A percentile compares a stretch with the other conserved stretches of the same genome.
phyloP scores from a whole-genome alignment of 53 echinoderm and acorn worm genomes.

The Apostichopus leukothele region DNA sequence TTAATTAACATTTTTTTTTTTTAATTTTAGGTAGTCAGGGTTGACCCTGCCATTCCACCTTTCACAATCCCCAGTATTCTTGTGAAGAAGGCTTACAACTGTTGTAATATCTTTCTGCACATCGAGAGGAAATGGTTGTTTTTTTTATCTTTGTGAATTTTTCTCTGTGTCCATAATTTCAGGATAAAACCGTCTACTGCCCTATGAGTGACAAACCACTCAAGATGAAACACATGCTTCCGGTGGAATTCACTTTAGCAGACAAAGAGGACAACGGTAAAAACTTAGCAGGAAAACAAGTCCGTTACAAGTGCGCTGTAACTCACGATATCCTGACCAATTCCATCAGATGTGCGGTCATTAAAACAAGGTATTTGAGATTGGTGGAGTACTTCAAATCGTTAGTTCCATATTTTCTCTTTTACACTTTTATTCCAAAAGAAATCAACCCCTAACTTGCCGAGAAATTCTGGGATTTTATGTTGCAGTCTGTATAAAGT shows the following conservation, averaged over 20 bases:
- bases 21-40: too few species aligned
- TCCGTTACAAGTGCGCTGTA: conserved; percentile 91
- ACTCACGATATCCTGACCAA: conserved; percentile 90
- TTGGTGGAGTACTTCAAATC: too few species aligned
- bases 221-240: conserved; percentile 68
- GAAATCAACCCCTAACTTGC: too few species aligned
- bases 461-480: too few species aligned
- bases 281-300: conserved; percentile 72
- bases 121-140: too few species aligned
- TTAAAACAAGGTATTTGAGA: conserved; percentile 75
- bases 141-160: background rate
- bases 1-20: too few species aligned
- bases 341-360: conserved; percentile 81
- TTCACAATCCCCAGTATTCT: too few species aligned
- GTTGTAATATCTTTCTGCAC: too few species aligned
- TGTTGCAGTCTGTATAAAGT: too few species aligned
- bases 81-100: too few species aligned
- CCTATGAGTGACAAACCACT: conserved; percentile 96
- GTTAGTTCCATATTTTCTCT: too few species aligned
- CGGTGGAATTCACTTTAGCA: conserved; percentile 69
- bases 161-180: background rate
- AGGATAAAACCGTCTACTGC: conserved; percentile 88
- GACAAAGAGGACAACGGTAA: conserved; percentile 64
- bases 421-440: background rate
- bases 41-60: too few species aligned